phyloP scores from a whole-genome alignment of 2,797 vertebrate species.

The Nothura maculosa region DNA sequence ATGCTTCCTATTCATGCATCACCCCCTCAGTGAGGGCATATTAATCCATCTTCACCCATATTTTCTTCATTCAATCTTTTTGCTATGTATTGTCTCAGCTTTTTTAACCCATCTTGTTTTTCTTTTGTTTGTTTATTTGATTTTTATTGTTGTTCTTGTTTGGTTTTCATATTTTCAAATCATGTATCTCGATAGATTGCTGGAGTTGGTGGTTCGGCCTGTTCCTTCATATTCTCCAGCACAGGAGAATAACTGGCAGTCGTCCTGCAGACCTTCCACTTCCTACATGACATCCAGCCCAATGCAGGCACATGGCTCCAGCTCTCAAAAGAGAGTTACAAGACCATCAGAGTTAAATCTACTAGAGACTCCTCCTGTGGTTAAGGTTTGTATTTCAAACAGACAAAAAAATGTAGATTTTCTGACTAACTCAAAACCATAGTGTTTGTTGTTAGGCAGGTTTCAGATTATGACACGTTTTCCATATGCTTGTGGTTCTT shows the following conservation, averaged over 20 bases:
- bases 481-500: not conserved
- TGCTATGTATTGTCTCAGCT: not conserved
- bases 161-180: not conserved
- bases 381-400: conserved; percentile 85
- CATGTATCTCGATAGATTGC: conserved; percentile 78
- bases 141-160: too few relatives aligned
- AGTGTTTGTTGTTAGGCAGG: not conserved
- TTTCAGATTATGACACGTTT: not conserved
- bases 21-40: not conserved
- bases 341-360: conserved; percentile 88
- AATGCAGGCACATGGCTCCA: not conserved
- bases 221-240: conserved; percentile 73
- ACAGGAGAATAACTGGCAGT: conserved; percentile 67
- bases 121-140: too few relatives aligned
- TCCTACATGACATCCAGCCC: conserved; percentile 77
- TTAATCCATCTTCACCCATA: not conserved
- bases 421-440: not conserved
- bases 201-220: conserved; percentile 89
- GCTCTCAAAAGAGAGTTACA: conserved; percentile 63
- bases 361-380: conserved; percentile 90
- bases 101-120: not conserved
- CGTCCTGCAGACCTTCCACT: conserved; percentile 73
- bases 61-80: not conserved
- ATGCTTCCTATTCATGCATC: not conserved
- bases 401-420: not conserved